Percentiles rank a stretch among this genome's conserved stretches.
phyloP scores from a whole-genome alignment of 2,113 vertebrate species.

The Tupaia chinensis region DNA sequence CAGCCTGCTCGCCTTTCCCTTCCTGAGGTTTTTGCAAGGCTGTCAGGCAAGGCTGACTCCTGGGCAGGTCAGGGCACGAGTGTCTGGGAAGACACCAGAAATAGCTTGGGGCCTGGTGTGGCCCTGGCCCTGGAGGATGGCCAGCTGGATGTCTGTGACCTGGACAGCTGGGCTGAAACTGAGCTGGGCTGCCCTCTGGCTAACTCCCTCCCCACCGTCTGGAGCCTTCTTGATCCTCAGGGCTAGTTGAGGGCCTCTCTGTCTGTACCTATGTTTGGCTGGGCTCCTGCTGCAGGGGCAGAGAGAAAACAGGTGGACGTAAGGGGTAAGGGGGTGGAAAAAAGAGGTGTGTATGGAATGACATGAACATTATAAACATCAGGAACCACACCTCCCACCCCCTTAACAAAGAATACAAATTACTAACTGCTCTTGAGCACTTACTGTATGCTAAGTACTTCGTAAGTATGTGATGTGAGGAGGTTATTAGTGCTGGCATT shows the following conservation, averaged over 20 bases:
- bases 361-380: not conserved
- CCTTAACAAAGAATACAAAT: slow-evolving; percentile 3
- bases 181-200: slow-evolving; percentile 42
- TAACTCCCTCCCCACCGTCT: not conserved
- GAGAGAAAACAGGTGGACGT: slow-evolving; percentile 61
- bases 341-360: not conserved
- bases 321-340: not conserved
- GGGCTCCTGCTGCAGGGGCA: not conserved
- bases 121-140: slow-evolving; percentile 38
- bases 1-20: slow-evolving; percentile 31
- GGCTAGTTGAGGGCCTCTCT: not conserved
- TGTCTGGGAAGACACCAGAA: slow-evolving; percentile 60
- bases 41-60: slow-evolving; percentile 3
- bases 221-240: slow-evolving; percentile 70
- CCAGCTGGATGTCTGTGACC: slow-evolving; percentile 48
- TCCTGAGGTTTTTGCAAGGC: slow-evolving; percentile 38
- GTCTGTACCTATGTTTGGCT: not conserved
- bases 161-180: slow-evolving; percentile 76
- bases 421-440: not conserved
- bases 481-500: not conserved
- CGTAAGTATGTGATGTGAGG: not conserved
- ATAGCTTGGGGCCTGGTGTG: slow-evolving; percentile 53
- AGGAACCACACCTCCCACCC: not conserved
- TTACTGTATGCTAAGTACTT: not conserved
- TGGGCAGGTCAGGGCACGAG: slow-evolving; percentile 49